Evolutionary conservation across 2,888 invertebrate species (phyloP).

Genomic region (Reticulitermes lucifugus): DNA sequence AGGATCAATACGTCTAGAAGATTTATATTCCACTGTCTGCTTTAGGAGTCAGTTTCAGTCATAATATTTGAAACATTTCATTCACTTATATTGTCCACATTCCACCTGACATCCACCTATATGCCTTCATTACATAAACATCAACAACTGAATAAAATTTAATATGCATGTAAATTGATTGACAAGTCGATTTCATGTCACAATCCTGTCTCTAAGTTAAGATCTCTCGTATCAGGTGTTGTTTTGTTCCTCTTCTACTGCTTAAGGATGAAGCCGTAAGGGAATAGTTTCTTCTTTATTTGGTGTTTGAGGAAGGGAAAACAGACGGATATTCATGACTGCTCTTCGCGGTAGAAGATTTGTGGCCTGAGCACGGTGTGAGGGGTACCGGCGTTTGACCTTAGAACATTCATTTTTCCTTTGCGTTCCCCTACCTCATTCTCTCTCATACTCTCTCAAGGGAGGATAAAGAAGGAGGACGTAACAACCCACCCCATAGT

Average conservation of each 20-base stretch:
- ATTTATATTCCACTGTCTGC: too few species aligned
- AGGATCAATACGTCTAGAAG: too few species aligned
- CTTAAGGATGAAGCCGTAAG: slow-evolving; percentile 43
- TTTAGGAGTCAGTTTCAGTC: too few species aligned
- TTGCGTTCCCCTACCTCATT: slow-evolving; percentile 28
- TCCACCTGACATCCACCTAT: too few species aligned
- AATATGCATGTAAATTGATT: background rate
- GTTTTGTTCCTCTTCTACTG: slow-evolving; percentile 5
- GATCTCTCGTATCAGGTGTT: slow-evolving; percentile 32
- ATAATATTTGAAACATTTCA: too few species aligned
- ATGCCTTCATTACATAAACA: too few species aligned
- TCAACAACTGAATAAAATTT: background rate
- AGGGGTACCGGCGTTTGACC: slow-evolving; percentile 43
- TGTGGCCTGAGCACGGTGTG: slow-evolving; percentile 34
- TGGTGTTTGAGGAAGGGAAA: slow-evolving; percentile 44
- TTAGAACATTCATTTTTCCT: slow-evolving; percentile 43
- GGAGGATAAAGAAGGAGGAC: background rate
- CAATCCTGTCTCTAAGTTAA: slow-evolving; percentile 26
- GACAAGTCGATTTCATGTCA: slow-evolving; percentile 7
- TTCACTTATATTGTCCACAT: too few species aligned
- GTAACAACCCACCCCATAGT: background rate
- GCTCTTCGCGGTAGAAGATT: slow-evolving; percentile 40
- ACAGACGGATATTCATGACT: slow-evolving; percentile 42
- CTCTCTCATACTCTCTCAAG: background rate
- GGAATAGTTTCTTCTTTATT: slow-evolving; percentile 42